Evolutionary conservation across 2,888 invertebrate species (phyloP), one percentile per base, ranked within the genome.

Genomic region (Plebejus melissa): DNA sequence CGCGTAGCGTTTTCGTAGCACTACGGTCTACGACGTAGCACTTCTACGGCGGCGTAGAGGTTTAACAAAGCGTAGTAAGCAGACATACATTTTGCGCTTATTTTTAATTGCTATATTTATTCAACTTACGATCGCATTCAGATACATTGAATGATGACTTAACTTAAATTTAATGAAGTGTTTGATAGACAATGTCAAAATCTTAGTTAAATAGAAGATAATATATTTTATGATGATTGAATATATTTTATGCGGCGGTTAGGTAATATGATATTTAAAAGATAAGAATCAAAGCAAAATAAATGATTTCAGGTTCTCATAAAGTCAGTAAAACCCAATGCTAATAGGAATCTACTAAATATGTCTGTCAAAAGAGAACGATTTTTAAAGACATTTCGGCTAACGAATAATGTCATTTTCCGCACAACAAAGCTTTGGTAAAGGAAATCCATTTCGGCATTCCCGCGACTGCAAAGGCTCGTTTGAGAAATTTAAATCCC

Each of bases 351-450:
- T 36, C 13, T 11, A n/a, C 60, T 22, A 16, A 36, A 65, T 13
- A 65, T 36, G 32, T 65, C 13, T 65, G 16, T 36, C 16, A 65
- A 65, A 65, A 65, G 65, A 65, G 65, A 65, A 65, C 13, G 65
- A 65, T 32, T 65, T 32, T 65, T 65, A 16, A 65, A 65, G 60
- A 65, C 65, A 32, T 65, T 28, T 60, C 60, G 65, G 13, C 32
- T 65, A 65, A 65, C 65, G 65, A 65, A 65, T 65, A 65, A 65
- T 65, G 65, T 36, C 32, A 36, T 65, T 65, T 65, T 65, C 32
- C 65, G 65, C 65, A 16, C 32, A 16, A 65, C 65, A 65, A 65
- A 65, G 65, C 65, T 65, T 65, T 65, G 32, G 32, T 65, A 36
- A 54, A 65, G 32, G 65, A 65, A 65, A 65, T 65, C 65, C 65